Percentiles rank a stretch among this genome's conserved stretches.
phyloP scores from a whole-genome alignment of 2,113 vertebrate genomes.

The Eulacestoma nigropectus region DNA sequence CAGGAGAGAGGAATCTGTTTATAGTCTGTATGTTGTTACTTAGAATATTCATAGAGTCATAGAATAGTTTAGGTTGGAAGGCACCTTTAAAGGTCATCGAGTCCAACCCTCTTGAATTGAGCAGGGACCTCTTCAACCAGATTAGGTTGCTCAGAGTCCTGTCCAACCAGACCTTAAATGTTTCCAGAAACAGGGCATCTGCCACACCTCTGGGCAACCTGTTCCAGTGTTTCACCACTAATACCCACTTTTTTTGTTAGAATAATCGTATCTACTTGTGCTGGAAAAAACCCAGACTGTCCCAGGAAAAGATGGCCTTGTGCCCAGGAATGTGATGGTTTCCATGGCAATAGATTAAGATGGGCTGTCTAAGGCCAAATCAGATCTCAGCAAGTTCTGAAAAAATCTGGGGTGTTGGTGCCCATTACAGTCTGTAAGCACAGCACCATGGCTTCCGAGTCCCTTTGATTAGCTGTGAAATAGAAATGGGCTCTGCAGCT shows the following conservation, averaged over 20 bases:
- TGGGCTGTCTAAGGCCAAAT: neutral
- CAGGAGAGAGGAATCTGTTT: neutral
- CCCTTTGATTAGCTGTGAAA: neutral
- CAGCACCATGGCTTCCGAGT: neutral
- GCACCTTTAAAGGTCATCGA: neutral
- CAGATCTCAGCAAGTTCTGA: neutral
- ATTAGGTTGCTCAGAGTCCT: neutral
- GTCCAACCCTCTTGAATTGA: neutral
- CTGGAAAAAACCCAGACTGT: neutral
- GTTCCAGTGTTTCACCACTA: neutral
- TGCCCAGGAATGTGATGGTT: conserved; percentile 4
- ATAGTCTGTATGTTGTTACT: neutral
- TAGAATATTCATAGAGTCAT: neutral
- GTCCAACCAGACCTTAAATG: neutral
- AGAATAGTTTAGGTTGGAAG: neutral
- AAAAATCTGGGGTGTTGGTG: neutral
- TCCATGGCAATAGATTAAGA: conserved; percentile 10
- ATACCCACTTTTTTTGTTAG: neutral
- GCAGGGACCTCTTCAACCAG: neutral
- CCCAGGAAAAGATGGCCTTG: neutral
- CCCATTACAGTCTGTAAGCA: neutral
- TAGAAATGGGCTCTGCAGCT: neutral
- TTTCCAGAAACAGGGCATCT: neutral
- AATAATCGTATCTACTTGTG: neutral
- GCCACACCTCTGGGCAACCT: neutral